These are phyloP conservation scores for Epinotia ramella DNA, from an alignment of 2,888 invertebrate genomes.

Conservation along the genomic window DNA sequence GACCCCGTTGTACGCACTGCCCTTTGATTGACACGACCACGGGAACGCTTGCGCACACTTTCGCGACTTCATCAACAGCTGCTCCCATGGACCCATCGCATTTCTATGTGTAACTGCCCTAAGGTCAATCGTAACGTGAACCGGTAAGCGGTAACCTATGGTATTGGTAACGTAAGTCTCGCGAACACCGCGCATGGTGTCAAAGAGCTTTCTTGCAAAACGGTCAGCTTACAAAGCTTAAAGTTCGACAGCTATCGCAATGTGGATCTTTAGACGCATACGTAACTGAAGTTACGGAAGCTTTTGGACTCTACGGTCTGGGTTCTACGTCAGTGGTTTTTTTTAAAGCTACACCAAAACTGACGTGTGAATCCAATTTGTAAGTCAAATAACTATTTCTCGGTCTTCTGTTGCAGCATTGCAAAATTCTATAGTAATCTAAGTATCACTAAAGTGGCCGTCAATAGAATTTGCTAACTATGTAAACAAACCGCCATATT, in stretches of 20 bases:
- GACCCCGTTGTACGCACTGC: too few species aligned
- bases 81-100: too few species aligned
- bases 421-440: too few species aligned
- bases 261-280: constrained; percentile 5
- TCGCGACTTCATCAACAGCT: too few species aligned
- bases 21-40: too few species aligned
- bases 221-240: background rate
- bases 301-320: background rate
- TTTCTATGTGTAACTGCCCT: background rate
- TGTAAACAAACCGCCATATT: too few species aligned
- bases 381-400: too few species aligned
- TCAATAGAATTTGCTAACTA: too few species aligned
- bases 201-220: constrained; percentile 1
- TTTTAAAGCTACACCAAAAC: background rate
- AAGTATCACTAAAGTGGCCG: too few species aligned
- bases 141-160: background rate
- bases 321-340: background rate
- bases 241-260: constrained; percentile 13
- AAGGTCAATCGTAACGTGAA: background rate
- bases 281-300: background rate
- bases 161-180: background rate
- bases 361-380: too few species aligned
- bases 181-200: background rate
- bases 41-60: too few species aligned
- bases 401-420: too few species aligned